phyloP scores from a whole-genome alignment of 2,797 vertebrate genomes.

The Lepilemur septentrionalis region DNA sequence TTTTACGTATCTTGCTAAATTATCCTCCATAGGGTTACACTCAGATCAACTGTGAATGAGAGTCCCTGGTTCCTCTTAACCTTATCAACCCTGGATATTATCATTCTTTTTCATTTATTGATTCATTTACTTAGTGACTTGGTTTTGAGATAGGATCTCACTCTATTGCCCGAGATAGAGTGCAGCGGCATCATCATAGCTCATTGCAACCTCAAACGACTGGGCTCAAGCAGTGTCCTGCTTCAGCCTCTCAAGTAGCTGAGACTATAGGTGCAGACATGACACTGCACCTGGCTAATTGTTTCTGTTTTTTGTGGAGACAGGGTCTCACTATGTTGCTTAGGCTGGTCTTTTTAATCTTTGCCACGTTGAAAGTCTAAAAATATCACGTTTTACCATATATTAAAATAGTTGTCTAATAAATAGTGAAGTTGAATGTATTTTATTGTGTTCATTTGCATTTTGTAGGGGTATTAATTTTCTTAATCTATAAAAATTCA shows the following conservation, averaged over 20 bases:
- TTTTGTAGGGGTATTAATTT: neutral
- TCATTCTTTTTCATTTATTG: neutral
- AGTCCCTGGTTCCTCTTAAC: neutral
- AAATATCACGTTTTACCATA: neutral
- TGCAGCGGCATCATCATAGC: too few relatives aligned
- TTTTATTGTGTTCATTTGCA: neutral
- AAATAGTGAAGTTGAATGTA: neutral
- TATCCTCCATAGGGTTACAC: neutral
- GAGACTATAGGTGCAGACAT: neutral
- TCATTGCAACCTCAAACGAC: too few relatives aligned
- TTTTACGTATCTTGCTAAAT: neutral
- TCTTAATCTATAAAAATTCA: neutral
- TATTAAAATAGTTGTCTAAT: neutral
- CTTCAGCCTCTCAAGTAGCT: neutral
- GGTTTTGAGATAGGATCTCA: neutral
- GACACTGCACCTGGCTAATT: neutral
- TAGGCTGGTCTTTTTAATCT: neutral
- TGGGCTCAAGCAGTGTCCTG: neutral
- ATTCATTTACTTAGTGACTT: neutral
- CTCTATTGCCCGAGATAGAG: neutral
- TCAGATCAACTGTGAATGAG: neutral
- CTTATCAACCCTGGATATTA: neutral
- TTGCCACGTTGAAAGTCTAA: neutral
- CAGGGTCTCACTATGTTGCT: neutral
- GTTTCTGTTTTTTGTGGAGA: neutral